Conservation (phyloP, 92 coral and sea anemone genomes). For the Pocillopora grandis region DNA sequence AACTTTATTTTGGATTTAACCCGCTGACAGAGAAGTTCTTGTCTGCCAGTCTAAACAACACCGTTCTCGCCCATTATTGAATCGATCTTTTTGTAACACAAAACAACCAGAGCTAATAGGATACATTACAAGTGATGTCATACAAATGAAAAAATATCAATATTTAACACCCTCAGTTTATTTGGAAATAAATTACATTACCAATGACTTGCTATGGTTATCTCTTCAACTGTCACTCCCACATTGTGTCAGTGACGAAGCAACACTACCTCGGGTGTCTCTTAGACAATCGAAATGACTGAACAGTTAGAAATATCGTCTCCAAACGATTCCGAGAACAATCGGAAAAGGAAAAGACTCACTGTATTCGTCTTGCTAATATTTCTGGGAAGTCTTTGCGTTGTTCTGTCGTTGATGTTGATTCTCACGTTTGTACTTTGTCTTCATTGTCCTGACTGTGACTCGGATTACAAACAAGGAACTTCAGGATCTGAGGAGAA, state of each 20-base stretch:
- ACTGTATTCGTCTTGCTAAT: background rate
- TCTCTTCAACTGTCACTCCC: background rate
- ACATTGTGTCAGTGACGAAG: background rate
- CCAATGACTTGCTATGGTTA: no score
- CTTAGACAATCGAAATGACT: background rate
- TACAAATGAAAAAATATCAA: no score
- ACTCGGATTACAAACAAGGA: background rate
- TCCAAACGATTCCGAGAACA: background rate
- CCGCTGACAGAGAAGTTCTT: no score
- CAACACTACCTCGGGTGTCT: background rate
- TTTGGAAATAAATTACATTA: no score
- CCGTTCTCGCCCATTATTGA: no score
- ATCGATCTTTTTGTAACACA: no score
- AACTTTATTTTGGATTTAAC: no score
- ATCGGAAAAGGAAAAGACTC: background rate
- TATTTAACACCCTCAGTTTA: no score
- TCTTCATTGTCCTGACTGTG: constrained; percentile 35
- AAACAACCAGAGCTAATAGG: no score
- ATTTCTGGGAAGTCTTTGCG: background rate
- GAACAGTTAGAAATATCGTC: background rate
- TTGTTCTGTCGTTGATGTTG: constrained; percentile 12
- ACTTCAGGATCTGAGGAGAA: background rate
- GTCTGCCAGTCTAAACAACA: no score
- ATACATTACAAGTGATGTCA: no score
- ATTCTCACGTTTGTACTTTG: constrained; percentile 48